phyloP scores from a whole-genome alignment of 2,797 vertebrate genomes.

The Phoeniculus purpureus region DNA sequence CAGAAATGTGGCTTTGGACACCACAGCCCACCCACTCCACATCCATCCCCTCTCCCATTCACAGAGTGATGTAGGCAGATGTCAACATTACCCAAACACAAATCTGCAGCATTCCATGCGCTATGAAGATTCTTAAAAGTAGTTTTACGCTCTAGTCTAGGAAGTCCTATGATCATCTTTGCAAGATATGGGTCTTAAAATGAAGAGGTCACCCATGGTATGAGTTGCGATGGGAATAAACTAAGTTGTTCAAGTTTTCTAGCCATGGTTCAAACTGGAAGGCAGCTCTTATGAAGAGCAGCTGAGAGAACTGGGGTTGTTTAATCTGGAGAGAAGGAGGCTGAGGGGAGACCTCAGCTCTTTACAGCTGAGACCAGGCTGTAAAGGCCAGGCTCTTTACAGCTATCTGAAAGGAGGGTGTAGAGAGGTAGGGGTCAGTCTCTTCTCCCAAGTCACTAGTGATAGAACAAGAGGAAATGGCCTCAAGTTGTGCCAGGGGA shows the following conservation, averaged over 20 bases:
- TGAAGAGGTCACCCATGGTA: not conserved
- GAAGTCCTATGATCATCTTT: rapidly evolving
- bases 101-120: not conserved
- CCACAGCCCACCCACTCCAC: not conserved
- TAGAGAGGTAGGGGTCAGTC: too few species aligned
- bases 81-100: not conserved
- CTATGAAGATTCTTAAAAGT: not conserved
- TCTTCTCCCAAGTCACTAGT: too few species aligned
- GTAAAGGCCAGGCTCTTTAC: too few species aligned
- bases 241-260: not conserved
- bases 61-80: not conserved
- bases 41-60: not conserved
- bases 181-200: not conserved
- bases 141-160: not conserved
- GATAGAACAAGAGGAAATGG: too few species aligned
- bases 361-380: too few species aligned
- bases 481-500: too few species aligned
- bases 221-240: not conserved
- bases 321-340: too few species aligned
- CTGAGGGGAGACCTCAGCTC: too few species aligned
- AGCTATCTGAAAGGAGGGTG: too few species aligned
- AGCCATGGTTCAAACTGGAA: not conserved
- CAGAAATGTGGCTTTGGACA: not conserved
- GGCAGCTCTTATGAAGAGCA: too few species aligned
- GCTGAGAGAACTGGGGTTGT: too few species aligned